Conservation (phyloP, 2,113 vertebrate species). For the Oncorhynchus masou region DNA sequence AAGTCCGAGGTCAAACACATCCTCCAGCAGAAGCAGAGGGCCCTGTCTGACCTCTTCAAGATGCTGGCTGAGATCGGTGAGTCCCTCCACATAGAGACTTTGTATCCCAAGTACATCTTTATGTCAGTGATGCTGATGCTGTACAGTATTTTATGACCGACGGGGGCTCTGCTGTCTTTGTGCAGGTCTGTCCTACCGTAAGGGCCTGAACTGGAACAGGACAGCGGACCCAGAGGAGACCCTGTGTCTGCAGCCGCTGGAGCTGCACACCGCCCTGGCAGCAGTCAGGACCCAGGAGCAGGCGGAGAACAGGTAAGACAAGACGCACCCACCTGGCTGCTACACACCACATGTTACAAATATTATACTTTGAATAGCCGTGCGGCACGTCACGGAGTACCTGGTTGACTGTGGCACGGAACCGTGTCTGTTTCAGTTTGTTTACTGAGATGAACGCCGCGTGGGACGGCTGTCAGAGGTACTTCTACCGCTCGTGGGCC, state of each 20-base stretch:
- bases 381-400: too few species aligned
- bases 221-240: slow-evolving; percentile 71
- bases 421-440: slow-evolving; percentile 69
- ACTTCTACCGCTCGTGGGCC: slow-evolving; percentile 91
- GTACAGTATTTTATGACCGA: too few species aligned
- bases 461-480: slow-evolving; percentile 95
- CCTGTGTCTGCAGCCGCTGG: slow-evolving; percentile 82
- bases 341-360: too few species aligned
- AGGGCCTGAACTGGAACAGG: slow-evolving; percentile 85
- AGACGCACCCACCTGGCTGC: background rate
- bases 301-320: slow-evolving; percentile 75
- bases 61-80: slow-evolving; percentile 77
- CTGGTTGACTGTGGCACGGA: too few species aligned
- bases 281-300: slow-evolving; percentile 54
- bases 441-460: slow-evolving; percentile 79
- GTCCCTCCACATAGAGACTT: background rate
- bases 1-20: slow-evolving; percentile 90
- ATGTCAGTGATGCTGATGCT: too few species aligned
- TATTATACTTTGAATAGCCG: too few species aligned
- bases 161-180: background rate
- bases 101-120: background rate
- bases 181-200: slow-evolving; percentile 91
- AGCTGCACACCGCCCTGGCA: slow-evolving; percentile 77
- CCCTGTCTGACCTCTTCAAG: slow-evolving; percentile 92
- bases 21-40: slow-evolving; percentile 92